Conservation (phyloP, 2,888 invertebrate genomes). For the Notodonta ziczac region DNA sequence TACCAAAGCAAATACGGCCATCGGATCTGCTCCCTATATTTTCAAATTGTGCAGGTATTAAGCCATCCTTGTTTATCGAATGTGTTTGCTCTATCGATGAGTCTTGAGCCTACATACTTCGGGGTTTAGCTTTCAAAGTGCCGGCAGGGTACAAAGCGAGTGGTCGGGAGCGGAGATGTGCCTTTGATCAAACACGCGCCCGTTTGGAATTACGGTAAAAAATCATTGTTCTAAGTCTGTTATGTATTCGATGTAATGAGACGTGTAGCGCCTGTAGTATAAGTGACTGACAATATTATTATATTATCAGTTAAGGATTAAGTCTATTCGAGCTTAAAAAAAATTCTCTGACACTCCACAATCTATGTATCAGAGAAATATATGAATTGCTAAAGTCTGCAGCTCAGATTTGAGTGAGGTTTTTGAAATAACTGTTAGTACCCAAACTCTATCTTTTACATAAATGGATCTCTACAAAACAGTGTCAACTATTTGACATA, state of each 20-base stretch:
- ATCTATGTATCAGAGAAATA: too few species aligned
- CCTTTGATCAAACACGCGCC: constrained; percentile 70
- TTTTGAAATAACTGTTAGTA: too few species aligned
- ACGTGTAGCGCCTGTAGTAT: constrained; percentile 43
- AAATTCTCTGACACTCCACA: too few species aligned
- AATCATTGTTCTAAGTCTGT: constrained; percentile 63
- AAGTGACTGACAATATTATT: neutral
- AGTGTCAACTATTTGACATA: too few species aligned
- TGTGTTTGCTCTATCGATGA: constrained; percentile 77
- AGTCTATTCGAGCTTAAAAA: too few species aligned
- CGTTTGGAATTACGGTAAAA: constrained; percentile 72
- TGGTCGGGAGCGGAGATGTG: constrained; percentile 70
- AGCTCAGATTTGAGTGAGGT: too few species aligned
- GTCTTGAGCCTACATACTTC: constrained; percentile 81
- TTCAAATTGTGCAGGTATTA: constrained; percentile 79
- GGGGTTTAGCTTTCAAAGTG: constrained; percentile 83
- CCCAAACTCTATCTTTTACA: too few species aligned
- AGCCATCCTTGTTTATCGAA: constrained; percentile 68
- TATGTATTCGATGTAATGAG: constrained; percentile 54
- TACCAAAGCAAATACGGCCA: constrained; percentile 59
- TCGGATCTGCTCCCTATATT: constrained; percentile 78
- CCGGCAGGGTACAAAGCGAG: constrained; percentile 77
- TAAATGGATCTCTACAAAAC: too few species aligned
- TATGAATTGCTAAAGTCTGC: too few species aligned
- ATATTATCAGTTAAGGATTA: too few species aligned